Evolutionary conservation across 2,113 vertebrate genomes (phyloP).

Genomic region (Marcusenius ussheri): DNA sequence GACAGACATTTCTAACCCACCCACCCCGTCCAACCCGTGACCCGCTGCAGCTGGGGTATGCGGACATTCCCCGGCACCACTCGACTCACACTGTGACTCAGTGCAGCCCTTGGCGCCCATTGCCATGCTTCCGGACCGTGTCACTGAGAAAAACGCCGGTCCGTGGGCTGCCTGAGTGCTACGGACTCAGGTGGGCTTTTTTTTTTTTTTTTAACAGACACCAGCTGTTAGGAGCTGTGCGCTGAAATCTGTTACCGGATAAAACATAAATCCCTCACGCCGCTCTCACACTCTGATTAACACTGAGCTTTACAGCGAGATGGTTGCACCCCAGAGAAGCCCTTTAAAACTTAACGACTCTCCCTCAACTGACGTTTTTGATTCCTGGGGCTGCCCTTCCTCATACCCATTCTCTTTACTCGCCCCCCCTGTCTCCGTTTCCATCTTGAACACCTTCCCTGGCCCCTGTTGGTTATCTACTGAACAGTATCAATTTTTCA

Average conservation of each 20-base stretch:
- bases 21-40: background rate
- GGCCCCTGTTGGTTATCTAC: conserved; percentile 42
- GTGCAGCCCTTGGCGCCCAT: background rate
- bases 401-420: background rate
- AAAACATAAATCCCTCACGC: background rate
- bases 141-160: conserved; percentile 10
- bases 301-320: background rate
- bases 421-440: background rate
- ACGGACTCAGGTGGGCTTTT: background rate
- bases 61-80: background rate
- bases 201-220: background rate
- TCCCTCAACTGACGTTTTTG: conserved; percentile 12
- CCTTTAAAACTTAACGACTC: conserved; percentile 2
- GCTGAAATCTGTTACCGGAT: background rate
- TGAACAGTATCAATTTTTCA: conserved; percentile 44
- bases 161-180: background rate
- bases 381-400: background rate
- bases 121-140: conserved; percentile 14
- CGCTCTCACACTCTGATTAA: background rate
- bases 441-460: background rate
- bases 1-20: background rate
- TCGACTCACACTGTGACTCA: background rate
- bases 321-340: conserved; percentile 23
- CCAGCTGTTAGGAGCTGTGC: background rate
- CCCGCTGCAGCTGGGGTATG: background rate